phyloP scores from a whole-genome alignment of 2,888 invertebrate species.

The Andricus curvator region DNA sequence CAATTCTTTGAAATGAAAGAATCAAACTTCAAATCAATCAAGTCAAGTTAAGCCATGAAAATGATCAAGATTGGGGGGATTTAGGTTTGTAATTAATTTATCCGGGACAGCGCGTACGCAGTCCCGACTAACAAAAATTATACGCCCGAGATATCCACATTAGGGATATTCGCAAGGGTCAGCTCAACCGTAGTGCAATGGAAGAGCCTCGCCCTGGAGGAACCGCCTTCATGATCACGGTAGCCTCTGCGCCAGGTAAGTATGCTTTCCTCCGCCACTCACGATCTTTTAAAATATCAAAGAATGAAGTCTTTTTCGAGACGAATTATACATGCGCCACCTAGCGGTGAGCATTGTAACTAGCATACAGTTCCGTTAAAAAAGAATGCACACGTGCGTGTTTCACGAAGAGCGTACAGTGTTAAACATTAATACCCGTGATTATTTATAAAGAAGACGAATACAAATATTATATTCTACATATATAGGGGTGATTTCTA shows the following conservation, averaged over 20 bases:
- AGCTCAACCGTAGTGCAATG: constrained; percentile 81
- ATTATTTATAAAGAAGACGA: neutral
- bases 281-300: neutral
- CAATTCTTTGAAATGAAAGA: too few relatives aligned
- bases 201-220: constrained; percentile 78
- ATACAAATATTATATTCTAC: neutral
- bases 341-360: neutral
- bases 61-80: too few relatives aligned
- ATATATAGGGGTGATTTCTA: too few relatives aligned
- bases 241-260: constrained; percentile 81
- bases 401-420: neutral
- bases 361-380: neutral
- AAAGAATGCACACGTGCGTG: neutral
- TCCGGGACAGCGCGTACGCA: constrained; percentile 44
- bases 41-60: too few relatives aligned
- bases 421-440: neutral
- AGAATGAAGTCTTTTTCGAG: neutral
- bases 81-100: neutral
- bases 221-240: constrained; percentile 79
- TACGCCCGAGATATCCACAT: constrained; percentile 79
- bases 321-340: neutral
- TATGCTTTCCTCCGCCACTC: constrained; percentile 61
- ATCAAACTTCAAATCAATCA: too few relatives aligned
- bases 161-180: constrained; percentile 80
- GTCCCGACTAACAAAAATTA: constrained; percentile 68